Evolutionary conservation across 2,888 invertebrate genomes (phyloP).

Genomic region (Netelia melanura): DNA sequence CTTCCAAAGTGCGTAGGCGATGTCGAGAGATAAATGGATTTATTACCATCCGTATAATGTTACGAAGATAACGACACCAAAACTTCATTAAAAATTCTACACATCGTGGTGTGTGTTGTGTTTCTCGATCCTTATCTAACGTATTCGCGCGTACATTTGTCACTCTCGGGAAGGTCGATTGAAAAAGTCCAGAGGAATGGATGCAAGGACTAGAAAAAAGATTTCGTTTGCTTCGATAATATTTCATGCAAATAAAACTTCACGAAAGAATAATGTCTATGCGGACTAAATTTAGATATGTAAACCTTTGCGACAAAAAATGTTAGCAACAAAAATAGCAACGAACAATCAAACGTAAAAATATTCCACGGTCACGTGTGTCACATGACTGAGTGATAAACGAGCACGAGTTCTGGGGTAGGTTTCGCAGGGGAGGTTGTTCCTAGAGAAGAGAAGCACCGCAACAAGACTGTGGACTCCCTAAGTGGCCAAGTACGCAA

Average conservation of each 20-base stretch:
- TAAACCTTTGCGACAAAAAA: neutral
- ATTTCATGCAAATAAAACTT: neutral
- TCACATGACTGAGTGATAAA: constrained; percentile 71
- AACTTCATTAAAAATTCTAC: constrained; percentile 44
- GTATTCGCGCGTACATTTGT: constrained; percentile 26
- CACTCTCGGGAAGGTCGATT: constrained; percentile 9
- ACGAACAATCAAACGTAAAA: too few species aligned
- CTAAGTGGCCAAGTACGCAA: constrained; percentile 82
- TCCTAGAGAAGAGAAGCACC: neutral
- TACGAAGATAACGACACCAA: constrained; percentile 18
- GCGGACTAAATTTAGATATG: too few species aligned
- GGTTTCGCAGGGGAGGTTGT: constrained; percentile 64
- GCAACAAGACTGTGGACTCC: constrained; percentile 51
- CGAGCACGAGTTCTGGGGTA: constrained; percentile 60
- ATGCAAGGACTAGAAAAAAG: constrained; percentile 4
- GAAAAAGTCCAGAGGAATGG: neutral
- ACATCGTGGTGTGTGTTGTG: neutral
- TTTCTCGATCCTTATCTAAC: constrained; percentile 31
- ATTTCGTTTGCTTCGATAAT: neutral
- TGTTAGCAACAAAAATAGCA: constrained; percentile 23
- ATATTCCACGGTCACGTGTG: constrained; percentile 15
- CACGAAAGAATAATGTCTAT: neutral
- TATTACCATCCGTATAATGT: constrained; percentile 41
- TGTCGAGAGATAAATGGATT: constrained; percentile 52
- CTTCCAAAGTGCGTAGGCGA: constrained; percentile 41